These are phyloP conservation scores for Sisyra terminalis DNA, from an alignment of 2,888 invertebrate species.

Conservation along the genomic window DNA sequence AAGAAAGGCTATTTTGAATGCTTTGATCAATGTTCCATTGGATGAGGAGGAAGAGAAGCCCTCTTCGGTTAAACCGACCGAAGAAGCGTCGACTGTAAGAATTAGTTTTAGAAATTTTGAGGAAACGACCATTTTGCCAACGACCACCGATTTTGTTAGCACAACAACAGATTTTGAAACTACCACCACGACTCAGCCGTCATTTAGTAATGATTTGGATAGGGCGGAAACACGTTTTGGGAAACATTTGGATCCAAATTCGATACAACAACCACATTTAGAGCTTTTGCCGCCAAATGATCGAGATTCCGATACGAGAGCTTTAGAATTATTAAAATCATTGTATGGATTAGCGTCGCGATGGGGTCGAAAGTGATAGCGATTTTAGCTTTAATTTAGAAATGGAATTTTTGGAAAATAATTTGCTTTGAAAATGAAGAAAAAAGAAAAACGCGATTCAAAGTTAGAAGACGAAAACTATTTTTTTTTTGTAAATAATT, in stretches of 20 bases:
- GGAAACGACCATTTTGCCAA: background rate
- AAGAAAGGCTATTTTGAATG: constrained; percentile 48
- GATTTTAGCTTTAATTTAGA: too few relatives aligned
- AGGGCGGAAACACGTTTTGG: constrained; percentile 2
- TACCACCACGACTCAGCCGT: background rate
- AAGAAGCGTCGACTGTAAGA: background rate
- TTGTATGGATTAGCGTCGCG: constrained; percentile 70
- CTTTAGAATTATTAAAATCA: constrained; percentile 66
- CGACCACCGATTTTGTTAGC: background rate
- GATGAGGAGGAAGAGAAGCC: constrained; percentile 23
- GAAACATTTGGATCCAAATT: constrained; percentile 5
- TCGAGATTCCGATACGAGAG: constrained; percentile 51
- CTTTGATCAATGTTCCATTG: constrained; percentile 46
- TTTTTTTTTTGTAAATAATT: too few relatives aligned
- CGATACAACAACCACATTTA: constrained; percentile 11
- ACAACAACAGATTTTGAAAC: background rate
- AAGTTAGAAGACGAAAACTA: too few relatives aligned
- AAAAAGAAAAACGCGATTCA: too few relatives aligned
- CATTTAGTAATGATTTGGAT: background rate
- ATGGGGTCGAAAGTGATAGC: constrained; percentile 47
- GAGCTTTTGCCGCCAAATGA: constrained; percentile 17
- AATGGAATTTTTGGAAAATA: too few relatives aligned
- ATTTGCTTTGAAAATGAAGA: too few relatives aligned
- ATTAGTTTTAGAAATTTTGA: background rate
- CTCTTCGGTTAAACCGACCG: too few relatives aligned